These are phyloP conservation scores for Rhopalosiphum nymphaeae DNA, from an alignment of 2,888 invertebrate genomes.

Conservation along the genomic window DNA sequence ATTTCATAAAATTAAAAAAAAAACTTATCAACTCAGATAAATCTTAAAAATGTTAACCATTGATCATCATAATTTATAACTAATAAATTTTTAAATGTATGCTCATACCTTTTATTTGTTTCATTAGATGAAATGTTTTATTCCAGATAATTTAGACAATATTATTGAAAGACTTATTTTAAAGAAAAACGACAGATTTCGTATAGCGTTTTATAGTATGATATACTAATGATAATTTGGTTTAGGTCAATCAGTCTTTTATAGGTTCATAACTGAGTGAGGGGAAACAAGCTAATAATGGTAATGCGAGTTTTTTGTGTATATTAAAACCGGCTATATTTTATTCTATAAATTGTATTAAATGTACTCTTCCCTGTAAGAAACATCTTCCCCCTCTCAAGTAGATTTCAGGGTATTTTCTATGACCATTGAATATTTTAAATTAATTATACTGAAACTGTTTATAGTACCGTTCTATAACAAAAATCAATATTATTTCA, in stretches of 20 bases:
- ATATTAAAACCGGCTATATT: conserved; percentile 30
- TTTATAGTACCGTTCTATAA: neutral
- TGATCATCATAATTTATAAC: neutral
- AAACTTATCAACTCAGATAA: neutral
- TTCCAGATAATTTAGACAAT: neutral
- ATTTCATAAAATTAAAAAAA: neutral
- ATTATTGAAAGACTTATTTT: neutral
- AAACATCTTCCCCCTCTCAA: conserved; percentile 17
- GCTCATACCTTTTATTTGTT: conserved; percentile 28
- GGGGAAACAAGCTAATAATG: conserved; percentile 28
- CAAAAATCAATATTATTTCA: neutral
- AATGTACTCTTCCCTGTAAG: neutral
- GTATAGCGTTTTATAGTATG: neutral
- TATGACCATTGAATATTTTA: neutral
- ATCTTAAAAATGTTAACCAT: neutral
- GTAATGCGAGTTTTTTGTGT: conserved; percentile 19
- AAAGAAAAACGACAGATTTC: neutral
- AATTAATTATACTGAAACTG: neutral
- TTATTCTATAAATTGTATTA: conserved; percentile 20
- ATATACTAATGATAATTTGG: conserved; percentile 12
- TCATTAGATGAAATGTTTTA: neutral
- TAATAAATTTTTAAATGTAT: neutral
- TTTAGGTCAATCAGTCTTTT: conserved; percentile 34
- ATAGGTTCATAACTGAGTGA: conserved; percentile 26
- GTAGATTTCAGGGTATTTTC: neutral